Evolutionary conservation across 2,888 invertebrate species (phyloP).

Genomic region (Tetheella fluctuosa): DNA sequence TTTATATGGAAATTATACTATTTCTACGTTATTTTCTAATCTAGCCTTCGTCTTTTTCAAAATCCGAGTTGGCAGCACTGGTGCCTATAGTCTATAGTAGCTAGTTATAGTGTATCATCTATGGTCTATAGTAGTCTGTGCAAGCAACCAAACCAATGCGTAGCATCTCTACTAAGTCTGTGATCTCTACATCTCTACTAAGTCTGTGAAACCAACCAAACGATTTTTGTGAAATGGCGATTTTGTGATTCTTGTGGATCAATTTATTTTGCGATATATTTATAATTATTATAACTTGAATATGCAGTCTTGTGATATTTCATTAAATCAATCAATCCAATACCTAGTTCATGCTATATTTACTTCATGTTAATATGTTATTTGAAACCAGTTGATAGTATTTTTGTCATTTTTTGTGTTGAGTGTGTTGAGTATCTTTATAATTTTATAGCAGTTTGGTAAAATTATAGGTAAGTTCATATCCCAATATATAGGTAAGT

Average conservation of each 20-base stretch:
- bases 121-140: no score
- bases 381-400: constrained; percentile 56
- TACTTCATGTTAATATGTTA: constrained; percentile 46
- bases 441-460: constrained; percentile 38
- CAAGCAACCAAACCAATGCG: no score
- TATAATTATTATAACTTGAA: constrained; percentile 49
- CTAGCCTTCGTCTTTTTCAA: no score
- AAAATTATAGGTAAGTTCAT: constrained; percentile 43
- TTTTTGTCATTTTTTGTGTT: constrained; percentile 46
- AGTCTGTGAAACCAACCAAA: not conserved
- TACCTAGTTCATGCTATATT: constrained; percentile 30
- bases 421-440: constrained; percentile 45
- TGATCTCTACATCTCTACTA: no score
- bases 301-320: constrained; percentile 51
- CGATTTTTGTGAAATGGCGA: constrained; percentile 77
- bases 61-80: no score
- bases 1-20: no score
- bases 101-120: no score
- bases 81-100: no score
- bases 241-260: constrained; percentile 69
- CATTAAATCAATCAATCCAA: constrained; percentile 35
- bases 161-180: no score
- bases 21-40: no score
- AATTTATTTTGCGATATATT: constrained; percentile 58
- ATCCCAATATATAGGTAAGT: not conserved